Conservation (phyloP, 2,888 invertebrate genomes). For the Pinctada fucata region DNA sequence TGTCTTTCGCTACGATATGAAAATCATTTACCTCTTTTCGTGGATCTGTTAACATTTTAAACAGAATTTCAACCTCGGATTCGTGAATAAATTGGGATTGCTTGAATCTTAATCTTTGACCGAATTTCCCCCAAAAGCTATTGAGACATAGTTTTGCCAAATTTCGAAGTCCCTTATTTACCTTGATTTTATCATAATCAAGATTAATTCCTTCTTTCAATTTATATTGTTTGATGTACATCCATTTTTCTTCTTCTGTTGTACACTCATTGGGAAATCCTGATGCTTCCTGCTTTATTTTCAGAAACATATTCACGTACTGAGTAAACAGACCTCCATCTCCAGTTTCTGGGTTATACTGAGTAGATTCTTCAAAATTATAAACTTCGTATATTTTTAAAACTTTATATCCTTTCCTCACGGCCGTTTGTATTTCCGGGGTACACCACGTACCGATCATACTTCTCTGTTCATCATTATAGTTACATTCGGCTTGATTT, state of each 20-base stretch:
- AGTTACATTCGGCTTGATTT: neutral
- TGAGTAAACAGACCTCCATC: conserved; percentile 20
- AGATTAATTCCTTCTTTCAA: conserved; percentile 22
- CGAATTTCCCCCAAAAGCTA: conserved; percentile 30
- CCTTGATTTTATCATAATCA: conserved; percentile 15
- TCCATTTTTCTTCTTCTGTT: conserved; percentile 16
- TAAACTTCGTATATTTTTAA: conserved; percentile 36
- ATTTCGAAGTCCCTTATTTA: conserved; percentile 17
- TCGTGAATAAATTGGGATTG: conserved; percentile 24
- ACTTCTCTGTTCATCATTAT: conserved; percentile 11
- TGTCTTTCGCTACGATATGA: conserved; percentile 28
- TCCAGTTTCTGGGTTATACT: conserved; percentile 17
- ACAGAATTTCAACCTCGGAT: conserved; percentile 27
- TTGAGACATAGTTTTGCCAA: conserved; percentile 24
- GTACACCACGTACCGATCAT: conserved; percentile 28
- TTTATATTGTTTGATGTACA: conserved; percentile 15
- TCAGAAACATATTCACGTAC: conserved; percentile 30
- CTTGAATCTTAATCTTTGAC: conserved; percentile 6
- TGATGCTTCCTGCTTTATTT: conserved; percentile 29
- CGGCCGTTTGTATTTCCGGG: conserved; percentile 27
- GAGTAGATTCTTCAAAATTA: conserved; percentile 23
- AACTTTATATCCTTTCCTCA: conserved; percentile 22
- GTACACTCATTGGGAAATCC: conserved; percentile 11
- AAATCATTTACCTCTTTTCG: conserved; percentile 21
- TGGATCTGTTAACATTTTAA: conserved; percentile 22